Evolutionary conservation across 1,140 invertebrate species (phyloP).

Genomic region (Calosoma granatense): DNA sequence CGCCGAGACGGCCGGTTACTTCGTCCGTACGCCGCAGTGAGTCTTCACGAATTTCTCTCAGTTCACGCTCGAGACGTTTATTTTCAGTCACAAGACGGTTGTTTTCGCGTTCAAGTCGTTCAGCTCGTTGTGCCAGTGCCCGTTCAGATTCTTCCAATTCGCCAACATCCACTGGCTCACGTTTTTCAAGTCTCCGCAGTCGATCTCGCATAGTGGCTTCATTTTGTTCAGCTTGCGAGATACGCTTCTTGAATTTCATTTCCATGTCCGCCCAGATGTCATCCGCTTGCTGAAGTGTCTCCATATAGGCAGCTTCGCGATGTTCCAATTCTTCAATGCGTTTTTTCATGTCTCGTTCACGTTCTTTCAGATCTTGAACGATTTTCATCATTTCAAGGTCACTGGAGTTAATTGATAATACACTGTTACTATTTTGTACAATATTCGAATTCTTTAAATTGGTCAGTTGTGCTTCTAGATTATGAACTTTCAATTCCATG

Average conservation of each 20-base stretch:
- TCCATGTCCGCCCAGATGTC: constrained; percentile 63
- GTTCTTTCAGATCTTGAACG: constrained; percentile 25
- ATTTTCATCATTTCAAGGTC: constrained; percentile 3
- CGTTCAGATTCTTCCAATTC: constrained; percentile 34
- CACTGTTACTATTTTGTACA: not conserved
- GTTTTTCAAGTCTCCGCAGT: constrained; percentile 21
- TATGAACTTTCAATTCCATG: not conserved
- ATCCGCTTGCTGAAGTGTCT: constrained; percentile 62
- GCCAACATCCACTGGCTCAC: constrained; percentile 32
- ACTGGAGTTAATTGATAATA: constrained; percentile 1
- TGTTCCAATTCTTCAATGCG: constrained; percentile 52
- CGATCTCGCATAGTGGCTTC: constrained; percentile 19
- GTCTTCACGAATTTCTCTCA: constrained; percentile 31
- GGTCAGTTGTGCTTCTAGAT: not conserved
- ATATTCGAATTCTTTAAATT: not conserved
- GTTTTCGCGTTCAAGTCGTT: constrained; percentile 36
- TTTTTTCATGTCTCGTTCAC: constrained; percentile 34
- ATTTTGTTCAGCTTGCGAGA: constrained; percentile 37
- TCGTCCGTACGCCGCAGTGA: constrained; percentile 19
- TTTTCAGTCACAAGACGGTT: constrained; percentile 14
- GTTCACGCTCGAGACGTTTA: constrained; percentile 33
- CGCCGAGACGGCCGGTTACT: constrained; percentile 20
- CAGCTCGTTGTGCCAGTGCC: constrained; percentile 43
- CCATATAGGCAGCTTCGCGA: constrained; percentile 55
- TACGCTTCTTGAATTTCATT: constrained; percentile 47